phyloP scores from a whole-genome alignment of 2,797 vertebrate species.

The Chrysocyon brachyurus region DNA sequence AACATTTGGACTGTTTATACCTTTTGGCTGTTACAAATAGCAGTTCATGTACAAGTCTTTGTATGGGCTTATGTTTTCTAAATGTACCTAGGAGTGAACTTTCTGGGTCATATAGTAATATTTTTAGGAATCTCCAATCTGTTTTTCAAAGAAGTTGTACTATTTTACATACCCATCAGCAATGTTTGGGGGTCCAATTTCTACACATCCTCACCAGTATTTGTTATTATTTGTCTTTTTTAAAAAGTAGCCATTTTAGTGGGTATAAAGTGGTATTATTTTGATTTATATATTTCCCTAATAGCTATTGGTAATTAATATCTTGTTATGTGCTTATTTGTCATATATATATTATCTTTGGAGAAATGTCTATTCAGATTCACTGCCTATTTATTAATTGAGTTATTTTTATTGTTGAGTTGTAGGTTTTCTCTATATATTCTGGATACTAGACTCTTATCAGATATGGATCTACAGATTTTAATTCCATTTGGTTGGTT shows the following conservation, averaged over 20 bases:
- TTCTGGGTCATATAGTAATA: neutral
- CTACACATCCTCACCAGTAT: neutral
- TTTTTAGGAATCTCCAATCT: neutral
- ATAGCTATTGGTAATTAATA: neutral
- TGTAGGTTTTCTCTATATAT: conserved; percentile 20
- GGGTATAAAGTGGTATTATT: neutral
- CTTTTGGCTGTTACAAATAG: neutral
- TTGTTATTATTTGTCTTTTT: neutral
- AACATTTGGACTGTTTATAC: neutral
- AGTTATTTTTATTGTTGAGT: neutral
- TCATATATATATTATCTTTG: neutral
- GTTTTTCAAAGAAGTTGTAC: neutral
- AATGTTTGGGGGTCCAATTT: neutral
- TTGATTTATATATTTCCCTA: neutral
- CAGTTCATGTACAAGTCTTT: neutral
- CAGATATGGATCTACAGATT: neutral
- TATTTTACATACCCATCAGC: neutral
- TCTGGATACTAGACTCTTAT: neutral
- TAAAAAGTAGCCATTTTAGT: neutral
- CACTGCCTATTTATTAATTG: neutral
- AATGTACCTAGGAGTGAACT: neutral
- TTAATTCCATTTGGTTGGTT: neutral
- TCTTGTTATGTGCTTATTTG: neutral
- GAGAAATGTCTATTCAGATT: neutral
- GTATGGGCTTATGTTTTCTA: neutral